Base-by-base conservation (phyloP, 2,113 vertebrate species). In the Tricholaema leucomelas region DNA sequence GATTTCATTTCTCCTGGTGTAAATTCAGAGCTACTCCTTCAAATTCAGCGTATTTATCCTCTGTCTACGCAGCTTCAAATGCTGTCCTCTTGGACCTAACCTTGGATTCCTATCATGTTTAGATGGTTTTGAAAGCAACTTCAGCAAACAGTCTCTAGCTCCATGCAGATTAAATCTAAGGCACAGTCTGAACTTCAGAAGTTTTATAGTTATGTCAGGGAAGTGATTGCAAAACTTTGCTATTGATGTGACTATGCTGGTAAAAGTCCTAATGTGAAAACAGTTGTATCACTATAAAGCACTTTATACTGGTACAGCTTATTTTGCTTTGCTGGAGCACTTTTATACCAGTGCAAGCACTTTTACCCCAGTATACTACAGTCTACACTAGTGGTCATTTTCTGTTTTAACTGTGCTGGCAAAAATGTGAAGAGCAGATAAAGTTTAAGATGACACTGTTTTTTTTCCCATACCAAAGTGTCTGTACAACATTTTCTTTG, bases 261-360 rank as follows among this genome's bases (percentile, higher is more conserved):
- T 72, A 28, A 33, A 74, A 90, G 42, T 77, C 70, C 60, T 83
- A 23, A 77, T 61, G 50, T 38, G 21, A 52, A 77, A 81, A 35
- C 74, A 55, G 85, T 58, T 89, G 91, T 93, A 65, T 61, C 31
- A 12, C 75, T 82, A 73, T 91, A 91, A 94, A 94, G 84, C 91
- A 89, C 93, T 88, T 93, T 90, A 54, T 84, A 79, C 50, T 78
- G 73, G 92, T 86, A 76, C 88, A 85, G 87, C 71, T 89, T 56
- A 55, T 82, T 82, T 66, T 46, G 65, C 84, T 85, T 89, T 79
- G 86, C 94, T 92, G 88, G 42, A 79, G 56, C 79, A 76, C 31
- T 76, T 81, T 76, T 56, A 66, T 5, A 63, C 60, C 78, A 89
- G 91, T 52, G 52, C 72, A 76, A 88, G 52, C 87, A 80, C 74